Percentiles rank a stretch among this genome's conserved stretches.
Conservation (phyloP, 2,888 invertebrate genomes). For the Melieria omissa region DNA sequence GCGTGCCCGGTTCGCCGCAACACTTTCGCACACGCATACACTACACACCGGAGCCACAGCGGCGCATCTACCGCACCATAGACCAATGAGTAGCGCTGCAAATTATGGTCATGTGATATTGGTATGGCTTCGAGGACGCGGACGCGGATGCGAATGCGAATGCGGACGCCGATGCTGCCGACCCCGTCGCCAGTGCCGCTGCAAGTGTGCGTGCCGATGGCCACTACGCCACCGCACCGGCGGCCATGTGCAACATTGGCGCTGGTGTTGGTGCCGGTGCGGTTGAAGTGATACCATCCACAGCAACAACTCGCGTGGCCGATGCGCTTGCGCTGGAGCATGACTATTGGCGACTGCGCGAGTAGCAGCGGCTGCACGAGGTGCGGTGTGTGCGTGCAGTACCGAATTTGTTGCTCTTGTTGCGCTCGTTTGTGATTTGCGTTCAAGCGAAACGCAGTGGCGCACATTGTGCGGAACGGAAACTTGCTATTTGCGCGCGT, state of each 20-base stretch:
- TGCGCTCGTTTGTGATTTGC: too few species aligned
- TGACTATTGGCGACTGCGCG: slow-evolving; percentile 16
- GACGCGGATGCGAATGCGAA: slow-evolving; percentile 38
- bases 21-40: slow-evolving; percentile 74
- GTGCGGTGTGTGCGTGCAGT: too few species aligned
- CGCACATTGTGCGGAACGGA: too few species aligned
- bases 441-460: too few species aligned
- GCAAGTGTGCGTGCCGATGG: neutral
- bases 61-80: slow-evolving; percentile 69
- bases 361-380: slow-evolving; percentile 14
- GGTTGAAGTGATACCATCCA: slow-evolving; percentile 20
- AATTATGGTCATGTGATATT: slow-evolving; percentile 68
- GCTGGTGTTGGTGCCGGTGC: slow-evolving; percentile 9
- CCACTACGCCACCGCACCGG: neutral
- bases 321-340: slow-evolving; percentile 26
- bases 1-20: slow-evolving; percentile 77
- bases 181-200: neutral
- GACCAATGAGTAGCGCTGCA: slow-evolving; percentile 68
- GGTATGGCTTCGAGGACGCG: slow-evolving; percentile 64
- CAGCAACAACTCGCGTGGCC: slow-evolving; percentile 20
- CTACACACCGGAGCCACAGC: slow-evolving; percentile 72
- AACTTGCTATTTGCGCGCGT: too few species aligned
- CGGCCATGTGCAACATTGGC: slow-evolving; percentile 6
- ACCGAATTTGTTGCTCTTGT: too few species aligned
- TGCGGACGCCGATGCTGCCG: neutral